These are phyloP conservation scores for Botrylloides violaceus DNA, from an alignment of 23 tunicate species.

Conservation along the genomic window DNA sequence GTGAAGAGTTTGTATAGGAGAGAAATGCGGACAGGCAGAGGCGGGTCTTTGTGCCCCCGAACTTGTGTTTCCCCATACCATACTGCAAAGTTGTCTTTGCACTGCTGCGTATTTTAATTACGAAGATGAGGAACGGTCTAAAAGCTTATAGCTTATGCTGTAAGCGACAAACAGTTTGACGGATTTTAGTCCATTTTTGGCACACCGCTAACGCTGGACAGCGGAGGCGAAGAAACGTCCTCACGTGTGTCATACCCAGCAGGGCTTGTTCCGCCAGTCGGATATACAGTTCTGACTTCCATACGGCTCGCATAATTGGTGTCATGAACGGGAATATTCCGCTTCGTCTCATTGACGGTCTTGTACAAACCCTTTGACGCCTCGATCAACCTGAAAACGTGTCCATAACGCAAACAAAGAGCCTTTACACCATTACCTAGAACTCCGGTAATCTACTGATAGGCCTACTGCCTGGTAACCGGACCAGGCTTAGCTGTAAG, in stretches of 20 bases:
- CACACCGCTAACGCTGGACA: neutral
- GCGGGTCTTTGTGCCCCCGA: too few relatives aligned
- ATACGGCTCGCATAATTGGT: neutral
- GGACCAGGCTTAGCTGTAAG: neutral
- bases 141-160: too few relatives aligned
- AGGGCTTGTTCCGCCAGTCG: neutral
- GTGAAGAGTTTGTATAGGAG: too few relatives aligned
- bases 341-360: slow-evolving; percentile 17
- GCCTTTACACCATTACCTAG: neutral
- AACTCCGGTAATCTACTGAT: neutral
- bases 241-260: neutral
- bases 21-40: too few relatives aligned
- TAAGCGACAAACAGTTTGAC: too few relatives aligned
- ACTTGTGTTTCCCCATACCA: too few relatives aligned
- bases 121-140: too few relatives aligned
- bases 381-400: slow-evolving; percentile 18
- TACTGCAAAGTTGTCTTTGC: too few relatives aligned
- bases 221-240: neutral
- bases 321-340: neutral
- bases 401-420: too few relatives aligned
- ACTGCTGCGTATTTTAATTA: too few relatives aligned
- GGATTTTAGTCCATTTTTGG: neutral
- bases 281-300: neutral
- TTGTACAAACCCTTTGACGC: slow-evolving; percentile 24
- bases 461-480: neutral